These are phyloP conservation scores for Seriola rivoliana DNA, from an alignment of 2,113 vertebrate genomes.

Conservation along the genomic window DNA sequence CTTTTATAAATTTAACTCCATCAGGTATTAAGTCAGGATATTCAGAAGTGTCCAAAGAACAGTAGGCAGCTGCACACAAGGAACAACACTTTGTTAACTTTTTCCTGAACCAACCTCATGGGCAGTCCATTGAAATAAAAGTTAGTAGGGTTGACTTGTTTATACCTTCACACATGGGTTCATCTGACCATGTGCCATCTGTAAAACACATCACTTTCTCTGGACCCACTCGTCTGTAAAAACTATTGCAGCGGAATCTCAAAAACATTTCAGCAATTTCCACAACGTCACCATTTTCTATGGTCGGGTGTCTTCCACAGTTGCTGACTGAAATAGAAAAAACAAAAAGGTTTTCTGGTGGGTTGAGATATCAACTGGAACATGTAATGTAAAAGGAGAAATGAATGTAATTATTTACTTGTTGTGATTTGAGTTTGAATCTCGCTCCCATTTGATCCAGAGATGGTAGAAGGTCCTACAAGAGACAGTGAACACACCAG, in stretches of 20 bases:
- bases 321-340: slow-evolving; percentile 22
- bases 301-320: background rate
- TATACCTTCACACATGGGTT: slow-evolving; percentile 57
- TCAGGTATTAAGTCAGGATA: rapidly evolving
- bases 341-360: background rate
- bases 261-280: rapidly evolving
- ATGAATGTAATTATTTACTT: background rate
- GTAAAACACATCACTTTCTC: slow-evolving; percentile 26
- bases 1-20: rapidly evolving
- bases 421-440: rapidly evolving
- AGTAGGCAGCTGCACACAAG: slow-evolving; percentile 37
- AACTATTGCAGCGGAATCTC: background rate
- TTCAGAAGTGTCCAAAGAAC: rapidly evolving
- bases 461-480: background rate
- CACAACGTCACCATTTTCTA: background rate
- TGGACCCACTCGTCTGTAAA: slow-evolving; percentile 31
- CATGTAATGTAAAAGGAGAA: background rate
- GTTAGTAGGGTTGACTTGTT: background rate
- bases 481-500: background rate
- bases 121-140: rapidly evolving
- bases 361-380: too few relatives aligned
- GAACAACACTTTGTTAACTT: background rate
- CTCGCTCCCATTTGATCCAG: background rate
- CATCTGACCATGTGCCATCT: background rate
- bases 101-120: background rate